A percentile compares a stretch with the other conserved stretches of the same genome.
Conservation (phyloP, 1,140 invertebrate species). For the Apis dorsata region DNA sequence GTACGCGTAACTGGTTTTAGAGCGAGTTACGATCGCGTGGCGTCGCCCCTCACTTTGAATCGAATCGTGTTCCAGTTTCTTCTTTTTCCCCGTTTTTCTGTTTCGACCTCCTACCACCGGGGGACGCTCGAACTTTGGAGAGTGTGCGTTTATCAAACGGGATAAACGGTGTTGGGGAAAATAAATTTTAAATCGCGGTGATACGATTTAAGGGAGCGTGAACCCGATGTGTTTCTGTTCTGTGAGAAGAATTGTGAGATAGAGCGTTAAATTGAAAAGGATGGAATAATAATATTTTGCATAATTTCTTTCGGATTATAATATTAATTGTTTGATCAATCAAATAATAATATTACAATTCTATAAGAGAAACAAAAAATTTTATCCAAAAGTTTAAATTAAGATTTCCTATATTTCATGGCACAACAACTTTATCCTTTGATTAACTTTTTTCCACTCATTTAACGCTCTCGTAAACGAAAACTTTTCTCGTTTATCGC, state of each 20-base stretch:
- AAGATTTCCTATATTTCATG: neutral
- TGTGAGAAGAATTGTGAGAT: neutral
- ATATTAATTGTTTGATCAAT: too few relatives aligned
- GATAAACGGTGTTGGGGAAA: neutral
- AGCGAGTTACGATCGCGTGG: neutral
- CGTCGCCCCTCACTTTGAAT: slow-evolving; percentile 8
- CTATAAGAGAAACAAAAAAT: neutral
- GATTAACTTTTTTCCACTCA: neutral
- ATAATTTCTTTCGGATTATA: too few relatives aligned
- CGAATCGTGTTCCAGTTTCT: neutral
- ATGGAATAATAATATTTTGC: too few relatives aligned
- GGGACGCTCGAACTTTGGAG: neutral
- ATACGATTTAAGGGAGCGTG: neutral
- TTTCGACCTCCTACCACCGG: too few relatives aligned
- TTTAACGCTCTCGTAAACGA: neutral
- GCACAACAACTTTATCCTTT: too few relatives aligned
- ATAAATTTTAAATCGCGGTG: neutral
- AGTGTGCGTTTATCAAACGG: neutral
- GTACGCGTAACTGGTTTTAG: slow-evolving; percentile 25
- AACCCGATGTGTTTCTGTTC: neutral
- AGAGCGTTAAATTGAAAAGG: neutral
- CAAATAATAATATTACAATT: neutral
- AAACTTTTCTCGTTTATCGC: neutral
- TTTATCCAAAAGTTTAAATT: too few relatives aligned
- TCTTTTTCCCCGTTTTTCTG: neutral